These are phyloP conservation scores for Lepidurus apus DNA, from an alignment of 1,140 invertebrate species.

Conservation along the genomic window DNA sequence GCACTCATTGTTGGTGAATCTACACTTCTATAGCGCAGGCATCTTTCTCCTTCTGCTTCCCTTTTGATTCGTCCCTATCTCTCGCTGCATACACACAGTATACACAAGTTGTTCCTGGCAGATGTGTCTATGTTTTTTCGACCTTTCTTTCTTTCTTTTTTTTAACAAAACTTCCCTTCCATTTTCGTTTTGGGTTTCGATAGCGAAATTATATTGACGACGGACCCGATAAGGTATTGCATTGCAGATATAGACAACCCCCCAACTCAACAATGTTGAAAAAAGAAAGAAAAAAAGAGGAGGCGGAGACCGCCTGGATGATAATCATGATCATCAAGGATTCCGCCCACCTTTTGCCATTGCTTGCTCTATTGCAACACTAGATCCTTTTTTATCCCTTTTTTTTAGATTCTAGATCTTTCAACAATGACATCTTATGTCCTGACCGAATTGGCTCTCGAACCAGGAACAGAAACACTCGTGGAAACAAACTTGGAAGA, in stretches of 20 bases:
- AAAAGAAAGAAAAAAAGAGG: neutral
- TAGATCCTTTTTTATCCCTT: neutral
- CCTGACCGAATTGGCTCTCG: too few relatives aligned
- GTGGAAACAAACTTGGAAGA: too few relatives aligned
- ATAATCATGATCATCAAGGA: neutral
- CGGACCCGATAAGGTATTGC: neutral
- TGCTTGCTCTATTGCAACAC: neutral
- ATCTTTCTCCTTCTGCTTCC: neutral
- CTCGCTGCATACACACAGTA: neutral
- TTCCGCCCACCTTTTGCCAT: neutral
- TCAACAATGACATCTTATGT: too few relatives aligned
- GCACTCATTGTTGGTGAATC: conserved; percentile 6
- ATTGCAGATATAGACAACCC: neutral
- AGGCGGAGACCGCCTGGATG: neutral
- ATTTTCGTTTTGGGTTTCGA: too few relatives aligned
- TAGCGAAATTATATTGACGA: neutral
- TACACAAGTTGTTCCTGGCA: neutral
- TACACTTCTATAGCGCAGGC: neutral
- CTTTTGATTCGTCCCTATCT: neutral
- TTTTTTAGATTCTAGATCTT: neutral
- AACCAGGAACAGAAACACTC: too few relatives aligned
- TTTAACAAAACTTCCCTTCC: too few relatives aligned
- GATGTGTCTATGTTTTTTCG: neutral
- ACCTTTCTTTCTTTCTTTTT: neutral
- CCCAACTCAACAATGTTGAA: neutral